Base-by-base conservation (phyloP, 1,140 invertebrate species). In the Drosophila punjabiensis region DNA sequence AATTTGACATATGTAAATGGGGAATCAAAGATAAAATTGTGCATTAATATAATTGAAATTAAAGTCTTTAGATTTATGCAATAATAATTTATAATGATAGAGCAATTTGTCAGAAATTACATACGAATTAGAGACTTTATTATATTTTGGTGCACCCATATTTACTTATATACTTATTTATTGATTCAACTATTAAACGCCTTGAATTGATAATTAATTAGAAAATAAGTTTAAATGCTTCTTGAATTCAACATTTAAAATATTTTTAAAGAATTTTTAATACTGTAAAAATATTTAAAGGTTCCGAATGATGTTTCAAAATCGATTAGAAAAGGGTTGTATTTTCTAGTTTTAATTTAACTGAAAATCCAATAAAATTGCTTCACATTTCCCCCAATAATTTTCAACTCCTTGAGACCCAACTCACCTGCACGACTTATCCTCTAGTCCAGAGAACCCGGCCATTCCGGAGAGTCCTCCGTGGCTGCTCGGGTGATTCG, bases 401-500 rank as follows among this genome's bases (percentile, higher is more conserved):
- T 16, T 24, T 24, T 5, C 1, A 0, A 5, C 9, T 41, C 58
- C 6, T 16, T 14, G 7, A 18, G n/a, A 9, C 1, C 6, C 9
- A 14, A 69, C 91, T 92, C 65, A 93, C 93, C 93, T 90, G 90
- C 93, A 93, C 18, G 93, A 93, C 75, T 93, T 93, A 56, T 93
- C 93, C 48, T 93, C 93, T 43, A 93, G 80, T 18, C 93, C 93
- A 0, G 93, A 85, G 67, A 93, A 93, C 20, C 93, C 93, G 1
- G 93, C 89, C 93, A 93, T 93, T 60, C 94, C 93, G 45, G 94
- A 93, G 50, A 94, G 93, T 68, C 94, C 95, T 74, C 87, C 90
- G 66, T 84, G 94, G 93, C 79, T 94, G 93, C 55, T 94, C 93
- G 94, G 94, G 87, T 95, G 95, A 79, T 95, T 93, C 63, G 95